phyloP scores from a whole-genome alignment of 2,888 invertebrate species.

The Sminthurinus aureus region DNA sequence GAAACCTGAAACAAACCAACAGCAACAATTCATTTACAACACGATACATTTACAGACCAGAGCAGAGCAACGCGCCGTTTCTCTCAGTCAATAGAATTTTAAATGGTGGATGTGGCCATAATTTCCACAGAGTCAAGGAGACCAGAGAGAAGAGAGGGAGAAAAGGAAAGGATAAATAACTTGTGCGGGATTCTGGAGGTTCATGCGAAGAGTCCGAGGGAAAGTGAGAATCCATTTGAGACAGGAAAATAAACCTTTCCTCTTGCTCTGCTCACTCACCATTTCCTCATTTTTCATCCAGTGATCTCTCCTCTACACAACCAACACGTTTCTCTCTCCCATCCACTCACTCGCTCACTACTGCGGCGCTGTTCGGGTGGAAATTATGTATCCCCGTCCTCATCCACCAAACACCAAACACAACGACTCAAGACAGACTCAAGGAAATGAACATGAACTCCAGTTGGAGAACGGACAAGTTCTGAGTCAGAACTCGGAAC shows the following conservation, averaged over 20 bases:
- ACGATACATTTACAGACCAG: too few species aligned
- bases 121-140: background rate
- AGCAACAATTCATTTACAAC: background rate
- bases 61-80: too few species aligned
- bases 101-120: background rate
- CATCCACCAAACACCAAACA: slow-evolving; percentile 32
- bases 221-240: background rate
- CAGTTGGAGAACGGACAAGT: background rate
- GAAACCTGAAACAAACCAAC: slow-evolving; percentile 50
- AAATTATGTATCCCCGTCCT: slow-evolving; percentile 33
- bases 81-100: too few species aligned
- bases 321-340: background rate
- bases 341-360: background rate
- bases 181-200: too few species aligned
- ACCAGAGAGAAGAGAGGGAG: background rate
- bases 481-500: too few species aligned
- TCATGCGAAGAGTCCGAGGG: background rate
- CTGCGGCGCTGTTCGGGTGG: background rate
- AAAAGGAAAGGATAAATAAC: background rate
- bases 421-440: background rate
- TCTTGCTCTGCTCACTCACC: slow-evolving; percentile 36
- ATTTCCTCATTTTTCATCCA: slow-evolving; percentile 42
- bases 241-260: slow-evolving; percentile 33
- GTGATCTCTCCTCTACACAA: slow-evolving; percentile 24
- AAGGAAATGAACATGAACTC: background rate